phyloP scores from a whole-genome alignment of 2,797 vertebrate genomes.

The Xenentodon cancila region DNA sequence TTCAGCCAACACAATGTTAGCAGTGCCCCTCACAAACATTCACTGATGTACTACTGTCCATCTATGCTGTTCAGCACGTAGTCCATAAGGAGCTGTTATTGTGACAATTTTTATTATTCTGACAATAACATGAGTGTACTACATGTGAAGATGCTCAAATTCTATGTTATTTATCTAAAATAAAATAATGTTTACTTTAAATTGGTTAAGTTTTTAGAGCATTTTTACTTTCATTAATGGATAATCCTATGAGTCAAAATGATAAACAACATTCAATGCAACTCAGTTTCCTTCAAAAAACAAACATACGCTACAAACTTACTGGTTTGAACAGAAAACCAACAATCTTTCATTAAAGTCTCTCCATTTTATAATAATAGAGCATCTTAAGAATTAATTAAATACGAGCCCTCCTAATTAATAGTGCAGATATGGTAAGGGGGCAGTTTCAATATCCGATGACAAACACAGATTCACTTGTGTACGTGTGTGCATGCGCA shows the following conservation, averaged over 20 bases:
- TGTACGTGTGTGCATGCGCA: constrained; percentile 8
- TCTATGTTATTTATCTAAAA: constrained; percentile 41
- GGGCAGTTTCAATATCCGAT: constrained; percentile 54
- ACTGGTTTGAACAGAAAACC: constrained; percentile 50
- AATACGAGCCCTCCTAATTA: constrained; percentile 64
- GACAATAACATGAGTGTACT: constrained; percentile 49
- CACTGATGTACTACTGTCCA: constrained; percentile 8
- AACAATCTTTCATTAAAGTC: constrained; percentile 64
- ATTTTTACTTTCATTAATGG: constrained; percentile 69
- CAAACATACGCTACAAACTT: constrained; percentile 44
- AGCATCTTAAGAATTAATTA: constrained; percentile 68
- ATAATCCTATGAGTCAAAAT: constrained; percentile 42
- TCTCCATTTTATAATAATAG: constrained; percentile 70
- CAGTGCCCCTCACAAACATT: constrained; percentile 18
- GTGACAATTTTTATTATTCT: constrained; percentile 55
- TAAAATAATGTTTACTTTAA: constrained; percentile 37
- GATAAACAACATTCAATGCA: constrained; percentile 24
- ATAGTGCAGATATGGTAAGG: constrained; percentile 65
- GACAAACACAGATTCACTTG: constrained; percentile 37
- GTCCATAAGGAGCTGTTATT: constrained; percentile 30
- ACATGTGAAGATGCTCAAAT: constrained; percentile 44
- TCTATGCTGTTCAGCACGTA: constrained; percentile 29
- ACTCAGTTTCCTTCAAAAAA: constrained; percentile 35
- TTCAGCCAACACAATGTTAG: constrained; percentile 3
- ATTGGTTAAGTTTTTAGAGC: constrained; percentile 36